Percentiles rank a stretch among this genome's conserved stretches.
phyloP scores from a whole-genome alignment of 2,113 vertebrate genomes.

The Cichladusa arquata region DNA sequence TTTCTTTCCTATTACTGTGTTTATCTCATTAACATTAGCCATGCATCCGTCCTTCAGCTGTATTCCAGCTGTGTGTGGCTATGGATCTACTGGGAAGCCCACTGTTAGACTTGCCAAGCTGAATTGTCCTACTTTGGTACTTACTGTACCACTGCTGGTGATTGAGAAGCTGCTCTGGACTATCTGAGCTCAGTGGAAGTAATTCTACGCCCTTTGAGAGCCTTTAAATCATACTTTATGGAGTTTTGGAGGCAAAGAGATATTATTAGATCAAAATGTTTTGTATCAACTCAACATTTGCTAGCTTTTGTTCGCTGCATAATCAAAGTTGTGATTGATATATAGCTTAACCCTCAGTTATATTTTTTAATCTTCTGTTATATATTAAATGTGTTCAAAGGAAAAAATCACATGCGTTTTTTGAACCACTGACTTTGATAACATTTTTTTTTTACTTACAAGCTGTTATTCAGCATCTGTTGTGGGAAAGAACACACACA shows the following conservation, averaged over 20 bases:
- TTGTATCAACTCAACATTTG: background rate
- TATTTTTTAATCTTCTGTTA: conserved; percentile 41
- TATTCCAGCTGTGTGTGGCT: background rate
- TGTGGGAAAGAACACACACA: conserved; percentile 62
- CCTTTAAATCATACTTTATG: background rate
- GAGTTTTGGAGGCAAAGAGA: background rate
- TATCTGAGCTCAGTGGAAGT: background rate
- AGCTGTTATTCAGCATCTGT: conserved; percentile 70
- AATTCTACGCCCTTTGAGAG: background rate
- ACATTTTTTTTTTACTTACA: conserved; percentile 57
- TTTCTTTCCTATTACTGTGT: background rate
- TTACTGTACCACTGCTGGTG: background rate
- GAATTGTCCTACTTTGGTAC: background rate
- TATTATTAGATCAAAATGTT: conserved; percentile 39
- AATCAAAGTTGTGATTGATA: conserved; percentile 51
- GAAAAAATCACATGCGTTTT: conserved; percentile 15
- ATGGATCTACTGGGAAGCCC: background rate
- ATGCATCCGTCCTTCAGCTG: background rate
- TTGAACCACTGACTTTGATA: conserved; percentile 67
- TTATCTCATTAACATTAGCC: background rate
- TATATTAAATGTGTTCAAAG: conserved; percentile 42
- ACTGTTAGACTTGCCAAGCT: background rate
- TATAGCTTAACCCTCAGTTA: conserved; percentile 10
- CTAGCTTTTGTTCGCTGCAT: conserved; percentile 10
- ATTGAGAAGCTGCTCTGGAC: background rate